Evolutionary conservation across 1,140 invertebrate species (phyloP).

Genomic region (Drosophila murphyi): DNA sequence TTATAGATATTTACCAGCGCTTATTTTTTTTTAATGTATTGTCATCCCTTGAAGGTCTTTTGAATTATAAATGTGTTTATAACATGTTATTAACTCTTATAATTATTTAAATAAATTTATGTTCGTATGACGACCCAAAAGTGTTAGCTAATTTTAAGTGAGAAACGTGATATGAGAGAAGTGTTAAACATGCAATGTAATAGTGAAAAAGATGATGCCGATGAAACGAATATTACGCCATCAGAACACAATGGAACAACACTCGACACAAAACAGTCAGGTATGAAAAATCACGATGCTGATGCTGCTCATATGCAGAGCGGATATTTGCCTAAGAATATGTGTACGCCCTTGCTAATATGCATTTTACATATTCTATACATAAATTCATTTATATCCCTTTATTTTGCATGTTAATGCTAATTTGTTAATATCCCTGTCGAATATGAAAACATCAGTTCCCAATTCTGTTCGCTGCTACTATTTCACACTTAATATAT

Average conservation of each 20-base stretch:
- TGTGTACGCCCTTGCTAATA: no score
- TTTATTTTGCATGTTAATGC: no score
- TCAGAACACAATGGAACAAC: conserved; percentile 72
- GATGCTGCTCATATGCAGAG: not conserved
- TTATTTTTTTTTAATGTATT: conserved; percentile 12
- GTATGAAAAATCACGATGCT: conserved; percentile 27
- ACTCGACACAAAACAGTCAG: conserved; percentile 60
- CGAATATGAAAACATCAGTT: no score
- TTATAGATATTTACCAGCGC: not conserved
- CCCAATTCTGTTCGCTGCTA: no score
- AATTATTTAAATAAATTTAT: conserved; percentile 33
- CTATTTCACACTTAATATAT: no score
- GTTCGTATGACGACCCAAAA: conserved; percentile 40
- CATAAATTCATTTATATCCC: no score
- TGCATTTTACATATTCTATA: no score
- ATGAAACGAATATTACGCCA: conserved; percentile 74
- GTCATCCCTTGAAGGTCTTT: conserved; percentile 38
- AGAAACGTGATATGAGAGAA: conserved; percentile 59
- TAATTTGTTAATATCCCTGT: no score
- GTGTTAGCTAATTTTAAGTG: conserved; percentile 75
- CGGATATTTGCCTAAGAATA: not conserved
- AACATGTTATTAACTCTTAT: conserved; percentile 15
- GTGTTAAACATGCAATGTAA: conserved; percentile 70
- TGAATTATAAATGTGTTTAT: conserved; percentile 48
- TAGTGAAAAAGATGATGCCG: conserved; percentile 73